Conservation (phyloP, 2,888 invertebrate genomes). For the Cabera pusaria region DNA sequence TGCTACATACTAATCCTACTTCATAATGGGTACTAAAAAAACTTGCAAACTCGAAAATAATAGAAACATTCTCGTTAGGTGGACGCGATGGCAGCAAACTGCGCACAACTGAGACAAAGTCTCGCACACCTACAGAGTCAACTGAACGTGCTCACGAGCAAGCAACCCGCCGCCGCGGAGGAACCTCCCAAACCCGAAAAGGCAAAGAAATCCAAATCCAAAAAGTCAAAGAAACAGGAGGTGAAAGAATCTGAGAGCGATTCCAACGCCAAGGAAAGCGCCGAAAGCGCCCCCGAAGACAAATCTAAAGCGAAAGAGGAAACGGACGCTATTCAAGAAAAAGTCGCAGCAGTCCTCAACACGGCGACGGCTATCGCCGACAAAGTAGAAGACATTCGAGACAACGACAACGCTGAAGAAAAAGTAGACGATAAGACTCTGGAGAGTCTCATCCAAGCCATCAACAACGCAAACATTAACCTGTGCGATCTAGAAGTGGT, state of each 20-base stretch:
- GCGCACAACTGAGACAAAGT: constrained; percentile 83
- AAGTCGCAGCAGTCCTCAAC: neutral
- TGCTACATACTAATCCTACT: no score
- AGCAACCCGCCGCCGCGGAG: constrained; percentile 37
- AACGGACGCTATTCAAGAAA: constrained; percentile 4
- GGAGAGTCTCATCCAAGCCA: constrained; percentile 64
- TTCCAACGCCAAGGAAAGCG: constrained; percentile 19
- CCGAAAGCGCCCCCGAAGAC: constrained; percentile 16
- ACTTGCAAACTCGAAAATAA: constrained; percentile 1
- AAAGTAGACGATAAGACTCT: constrained; percentile 57
- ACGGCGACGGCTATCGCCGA: neutral
- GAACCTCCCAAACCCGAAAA: constrained; percentile 65
- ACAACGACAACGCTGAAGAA: constrained; percentile 11
- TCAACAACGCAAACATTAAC: constrained; percentile 61
- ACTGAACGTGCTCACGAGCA: constrained; percentile 71
- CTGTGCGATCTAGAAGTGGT: constrained; percentile 56
- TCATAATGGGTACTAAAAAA: no score
- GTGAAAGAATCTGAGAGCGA: constrained; percentile 41
- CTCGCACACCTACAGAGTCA: constrained; percentile 84
- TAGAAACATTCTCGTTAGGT: constrained; percentile 54
- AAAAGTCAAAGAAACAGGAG: constrained; percentile 51
- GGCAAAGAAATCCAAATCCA: constrained; percentile 67
- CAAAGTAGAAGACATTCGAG: constrained; percentile 3
- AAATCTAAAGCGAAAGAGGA: constrained; percentile 1
- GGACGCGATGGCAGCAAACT: constrained; percentile 84